Evolutionary conservation across 2,888 invertebrate species (phyloP), one percentile per base, ranked within the genome.

Genomic region (Marasmarcha lunaedactyla): DNA sequence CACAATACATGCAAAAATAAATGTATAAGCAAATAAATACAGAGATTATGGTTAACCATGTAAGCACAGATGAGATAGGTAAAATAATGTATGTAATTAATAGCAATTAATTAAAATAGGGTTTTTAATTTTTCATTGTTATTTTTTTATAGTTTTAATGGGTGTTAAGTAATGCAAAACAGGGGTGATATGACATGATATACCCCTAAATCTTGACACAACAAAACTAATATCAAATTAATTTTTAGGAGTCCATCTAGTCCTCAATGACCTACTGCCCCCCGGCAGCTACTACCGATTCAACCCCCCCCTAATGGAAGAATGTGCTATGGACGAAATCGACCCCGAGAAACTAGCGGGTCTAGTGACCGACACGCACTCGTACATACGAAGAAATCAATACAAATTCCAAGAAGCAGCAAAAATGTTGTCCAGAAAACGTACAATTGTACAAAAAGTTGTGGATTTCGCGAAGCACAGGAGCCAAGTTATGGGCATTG

Each of bases 241-340:
- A 20, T 20, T 13, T 13, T 25, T 73, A 93, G 94, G 89, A 50
- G 92, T 94, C 3, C 93, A 94, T 60, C 87, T 87, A 37, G 87
- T 90, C 54, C 59, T 94, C 48, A 89, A 89, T 58, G 94, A 94
- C 67, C 72, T 93, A 38, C 71, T 94, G 1, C 90, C 92, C 0
- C 84, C 87, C 1, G 85, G 89, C 33, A 84, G 86, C 26, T 95
- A 96, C 71, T 95, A 86, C 69, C 87, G 96, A 3, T 90, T 96
- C 69, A 97, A 96, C 76, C 96, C 96, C 0, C 94, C 94, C 52
- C 77, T 96, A 41, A 90, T 91, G 41, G 90, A 92, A 60, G 88
- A 91, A 64, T 84, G 93, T 41, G 85, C 87, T 10, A 89, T 97
- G 86, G 92, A 92, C 55, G 95, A 95, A 72, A 90, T 90, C 27